Percentiles rank a stretch among this genome's conserved stretches.
phyloP scores from a whole-genome alignment of 1,140 invertebrate genomes.

The Drosophila quadrilineata region DNA sequence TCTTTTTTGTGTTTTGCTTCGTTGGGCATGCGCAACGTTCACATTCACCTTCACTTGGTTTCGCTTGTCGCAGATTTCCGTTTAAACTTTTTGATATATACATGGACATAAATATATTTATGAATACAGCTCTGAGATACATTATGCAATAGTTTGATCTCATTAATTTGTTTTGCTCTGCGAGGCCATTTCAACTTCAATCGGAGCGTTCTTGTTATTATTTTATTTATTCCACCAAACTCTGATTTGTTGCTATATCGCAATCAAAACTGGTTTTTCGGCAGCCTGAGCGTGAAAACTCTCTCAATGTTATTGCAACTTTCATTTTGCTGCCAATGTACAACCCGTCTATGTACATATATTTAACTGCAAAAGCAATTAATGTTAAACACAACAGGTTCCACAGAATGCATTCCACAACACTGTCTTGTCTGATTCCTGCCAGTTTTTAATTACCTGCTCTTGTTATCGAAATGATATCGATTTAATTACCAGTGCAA shows the following conservation, averaged over 20 bases:
- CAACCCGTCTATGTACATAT: too few relatives aligned
- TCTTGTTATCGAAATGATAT: too few relatives aligned
- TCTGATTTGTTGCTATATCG: neutral
- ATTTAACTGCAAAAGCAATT: too few relatives aligned
- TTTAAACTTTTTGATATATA: neutral
- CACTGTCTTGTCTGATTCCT: too few relatives aligned
- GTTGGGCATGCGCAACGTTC: slow-evolving; percentile 38
- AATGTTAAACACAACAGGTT: too few relatives aligned
- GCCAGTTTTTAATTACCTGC: too few relatives aligned
- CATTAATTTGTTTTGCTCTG: slow-evolving; percentile 1
- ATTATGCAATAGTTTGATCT: slow-evolving; percentile 24
- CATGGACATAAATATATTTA: too few relatives aligned
- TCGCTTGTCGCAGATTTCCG: slow-evolving; percentile 21
- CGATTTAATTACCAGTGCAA: too few relatives aligned
- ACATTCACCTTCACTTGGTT: slow-evolving; percentile 37
- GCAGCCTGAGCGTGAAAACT: neutral
- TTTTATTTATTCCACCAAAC: neutral
- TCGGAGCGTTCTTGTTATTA: slow-evolving; percentile 5
- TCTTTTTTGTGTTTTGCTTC: slow-evolving; percentile 16
- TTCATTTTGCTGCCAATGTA: too few relatives aligned
- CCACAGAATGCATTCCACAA: too few relatives aligned
- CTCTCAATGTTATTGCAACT: neutral
- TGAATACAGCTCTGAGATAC: neutral
- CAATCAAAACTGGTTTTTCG: slow-evolving; percentile 28
- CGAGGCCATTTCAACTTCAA: neutral